Evolutionary conservation across 2,113 vertebrate species (phyloP).

Genomic region (Plectropomus leopardus): DNA sequence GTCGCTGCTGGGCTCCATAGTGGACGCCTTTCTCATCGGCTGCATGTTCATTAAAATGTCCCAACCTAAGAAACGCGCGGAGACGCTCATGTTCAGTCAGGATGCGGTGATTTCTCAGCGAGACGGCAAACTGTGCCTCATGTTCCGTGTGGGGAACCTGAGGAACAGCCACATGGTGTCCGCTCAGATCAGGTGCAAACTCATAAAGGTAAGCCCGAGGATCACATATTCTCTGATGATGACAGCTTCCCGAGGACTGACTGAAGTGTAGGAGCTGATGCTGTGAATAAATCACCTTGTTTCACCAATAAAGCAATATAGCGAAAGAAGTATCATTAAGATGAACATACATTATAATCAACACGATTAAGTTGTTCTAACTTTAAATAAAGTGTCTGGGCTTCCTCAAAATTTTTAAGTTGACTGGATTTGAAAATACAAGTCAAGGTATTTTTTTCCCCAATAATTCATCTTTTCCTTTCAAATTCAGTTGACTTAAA

Average conservation of each 20-base stretch:
- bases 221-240: background rate
- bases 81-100: slow-evolving; percentile 93
- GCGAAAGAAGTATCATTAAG: no score
- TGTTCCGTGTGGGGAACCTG: slow-evolving; percentile 93
- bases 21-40: slow-evolving; percentile 92
- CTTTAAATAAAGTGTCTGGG: no score
- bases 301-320: no score
- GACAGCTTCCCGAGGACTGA: background rate
- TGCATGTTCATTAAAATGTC: slow-evolving; percentile 97
- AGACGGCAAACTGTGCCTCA: slow-evolving; percentile 91
- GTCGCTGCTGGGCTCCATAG: slow-evolving; percentile 91
- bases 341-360: no score
- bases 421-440: no score
- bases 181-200: slow-evolving; percentile 93
- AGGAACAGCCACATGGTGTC: slow-evolving; percentile 95
- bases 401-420: no score
- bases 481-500: no score
- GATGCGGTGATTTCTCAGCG: slow-evolving; percentile 89
- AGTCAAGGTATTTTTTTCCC: no score
- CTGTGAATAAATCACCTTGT: background rate
- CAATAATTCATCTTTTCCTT: no score
- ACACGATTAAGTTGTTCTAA: no score
- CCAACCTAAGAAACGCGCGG: slow-evolving; percentile 92
- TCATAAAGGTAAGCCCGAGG: slow-evolving; percentile 89
- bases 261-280: background rate